These are phyloP conservation scores for Pseudachorutes palmiensis DNA, from an alignment of 1,140 invertebrate species.

Conservation along the genomic window DNA sequence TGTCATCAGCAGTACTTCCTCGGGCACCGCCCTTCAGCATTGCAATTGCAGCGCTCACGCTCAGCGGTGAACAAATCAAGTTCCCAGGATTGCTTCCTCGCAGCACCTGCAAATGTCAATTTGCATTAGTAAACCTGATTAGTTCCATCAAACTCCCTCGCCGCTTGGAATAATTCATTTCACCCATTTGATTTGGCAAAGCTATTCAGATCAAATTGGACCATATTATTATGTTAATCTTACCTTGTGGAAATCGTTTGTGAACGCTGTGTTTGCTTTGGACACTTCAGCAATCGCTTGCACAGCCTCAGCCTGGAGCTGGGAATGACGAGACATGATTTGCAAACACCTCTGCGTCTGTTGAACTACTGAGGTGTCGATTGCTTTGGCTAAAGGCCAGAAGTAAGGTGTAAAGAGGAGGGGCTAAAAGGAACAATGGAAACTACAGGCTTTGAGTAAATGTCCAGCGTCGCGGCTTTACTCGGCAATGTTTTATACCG, in stretches of 20 bases:
- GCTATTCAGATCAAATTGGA: not conserved
- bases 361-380: no score
- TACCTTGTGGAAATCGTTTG: not conserved
- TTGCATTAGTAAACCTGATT: not conserved
- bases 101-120: not conserved
- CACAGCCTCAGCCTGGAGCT: no score
- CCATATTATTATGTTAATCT: not conserved
- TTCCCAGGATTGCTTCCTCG: not conserved
- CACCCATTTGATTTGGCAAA: not conserved
- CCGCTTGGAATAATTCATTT: not conserved
- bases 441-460: no score
- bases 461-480: no score
- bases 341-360: no score
- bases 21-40: slow-evolving; percentile 10
- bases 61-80: slow-evolving; percentile 11
- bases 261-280: not conserved
- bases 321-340: no score
- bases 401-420: no score
- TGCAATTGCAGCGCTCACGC: slow-evolving; percentile 4
- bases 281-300: no score
- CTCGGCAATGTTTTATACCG: no score
- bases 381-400: no score
- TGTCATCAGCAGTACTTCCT: slow-evolving; percentile 7
- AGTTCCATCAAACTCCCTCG: not conserved
- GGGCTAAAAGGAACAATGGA: no score